Base-by-base conservation (phyloP, 2,797 vertebrate species). In the Bradypodion pumilum region DNA sequence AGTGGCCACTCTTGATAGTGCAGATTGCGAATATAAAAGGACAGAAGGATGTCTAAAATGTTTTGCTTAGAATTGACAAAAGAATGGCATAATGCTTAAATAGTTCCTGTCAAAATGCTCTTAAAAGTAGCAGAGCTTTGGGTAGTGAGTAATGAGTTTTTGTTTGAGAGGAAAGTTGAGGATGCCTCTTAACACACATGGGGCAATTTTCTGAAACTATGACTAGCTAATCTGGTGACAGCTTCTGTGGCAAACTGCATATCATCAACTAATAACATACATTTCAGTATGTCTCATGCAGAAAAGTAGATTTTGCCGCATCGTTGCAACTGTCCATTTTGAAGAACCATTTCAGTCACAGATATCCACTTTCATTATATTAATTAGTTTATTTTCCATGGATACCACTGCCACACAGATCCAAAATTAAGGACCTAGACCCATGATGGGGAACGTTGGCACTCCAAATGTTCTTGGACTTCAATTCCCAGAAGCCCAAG, bases 401-500 rank as follows among this genome's bases (percentile, higher is more conserved):
- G n/a, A 4, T 7, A 21, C 32, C 0, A 5, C 15, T 2, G 0
- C 12, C 37, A 12, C 8, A 8, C 3, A 42, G 15, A 73, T 35
- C 6, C 21, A 60, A 29, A 8, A 60, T 19, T 32, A 27, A 35
- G 10, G 15, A 63, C n/a, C 6, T 44, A 63, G 19, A 29, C 27
- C n/a, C n/a, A n/a, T n/a, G n/a, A n/a, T n/a, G n/a, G n/a, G n/a
- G n/a, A n/a, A n/a, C n/a, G n/a, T n/a, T n/a, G n/a, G n/a, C n/a
- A n/a, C n/a, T n/a, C n/a, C n/a, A n/a, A n/a, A n/a, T n/a, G n/a
- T n/a, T n/a, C n/a, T n/a, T n/a, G n/a, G n/a, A n/a, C n/a, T n/a
- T n/a, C n/a, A n/a, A n/a, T n/a, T n/a, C n/a, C n/a, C n/a, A n/a
- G n/a, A n/a, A n/a, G n/a, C n/a, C n/a, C n/a, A n/a, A n/a, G n/a